These are phyloP conservation scores for Cosmopolites sordidus DNA, from an alignment of 2,888 invertebrate genomes.

Conservation along the genomic window DNA sequence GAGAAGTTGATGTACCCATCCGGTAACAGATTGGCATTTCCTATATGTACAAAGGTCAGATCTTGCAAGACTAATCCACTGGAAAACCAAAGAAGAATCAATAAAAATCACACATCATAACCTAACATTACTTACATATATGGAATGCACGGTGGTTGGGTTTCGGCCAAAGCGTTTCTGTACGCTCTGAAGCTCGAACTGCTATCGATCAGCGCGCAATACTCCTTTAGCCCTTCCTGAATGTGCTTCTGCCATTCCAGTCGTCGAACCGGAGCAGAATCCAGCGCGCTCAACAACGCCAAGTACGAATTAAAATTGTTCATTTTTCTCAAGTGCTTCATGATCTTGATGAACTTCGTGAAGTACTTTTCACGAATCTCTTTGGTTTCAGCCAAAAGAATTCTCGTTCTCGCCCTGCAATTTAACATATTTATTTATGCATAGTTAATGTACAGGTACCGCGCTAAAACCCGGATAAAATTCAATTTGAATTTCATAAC, in stretches of 20 bases:
- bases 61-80: constrained; percentile 98
- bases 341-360: constrained; percentile 94
- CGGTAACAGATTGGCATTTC: constrained; percentile 84
- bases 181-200: constrained; percentile 98
- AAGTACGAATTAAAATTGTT: constrained; percentile 99
- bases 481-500: too few species aligned
- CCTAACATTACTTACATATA: constrained; percentile 76
- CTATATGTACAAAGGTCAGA: constrained; percentile 97
- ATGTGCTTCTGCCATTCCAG: constrained; percentile 92
- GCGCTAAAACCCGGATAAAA: too few species aligned
- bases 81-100: constrained; percentile 38
- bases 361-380: constrained; percentile 88
- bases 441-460: too few species aligned
- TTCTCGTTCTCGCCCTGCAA: constrained; percentile 88
- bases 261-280: constrained; percentile 89
- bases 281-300: constrained; percentile 91
- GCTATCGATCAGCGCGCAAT: constrained; percentile 94
- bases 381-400: constrained; percentile 89
- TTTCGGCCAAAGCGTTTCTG: constrained; percentile 87
- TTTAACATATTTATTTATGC: too few species aligned
- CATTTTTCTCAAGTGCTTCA: constrained; percentile 94
- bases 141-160: constrained; percentile 97
- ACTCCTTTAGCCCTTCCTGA: constrained; percentile 87
- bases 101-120: constrained; percentile 32
- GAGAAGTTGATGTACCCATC: constrained; percentile 92